Evolutionary conservation across 2,113 vertebrate species (phyloP), one percentile per base, ranked within the genome.

Genomic region (Stigmatopora nigra): DNA sequence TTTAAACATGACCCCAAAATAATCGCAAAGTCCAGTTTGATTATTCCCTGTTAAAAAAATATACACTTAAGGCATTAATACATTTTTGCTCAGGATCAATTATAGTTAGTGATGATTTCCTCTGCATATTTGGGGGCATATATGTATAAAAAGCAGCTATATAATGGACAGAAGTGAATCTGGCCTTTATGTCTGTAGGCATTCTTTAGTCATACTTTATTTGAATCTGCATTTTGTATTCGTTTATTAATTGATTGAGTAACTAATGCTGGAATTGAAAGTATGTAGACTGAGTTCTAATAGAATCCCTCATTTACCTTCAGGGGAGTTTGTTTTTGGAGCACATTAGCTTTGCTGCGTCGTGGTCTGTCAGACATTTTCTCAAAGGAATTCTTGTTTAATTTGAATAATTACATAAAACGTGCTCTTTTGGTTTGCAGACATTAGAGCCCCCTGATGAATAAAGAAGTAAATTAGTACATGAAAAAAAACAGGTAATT

Each of bases 1-100:
- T 93, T 93, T 89, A 90, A 90, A 88, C 87, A 90, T 92, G 90
- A 93, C 87, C 83, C 69, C 90, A 84, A 91, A 93, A 89, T 88
- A 83, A 89, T 89, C 79, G 83, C 85, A 41, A 81, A 87, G 87
- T 83, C 81, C 76, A 4, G 81, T 70, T 51, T 64, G 47, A 36
- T 70, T 72, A 73, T 65, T 45, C 58, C 45, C 16, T 11, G 19
- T 14, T 35, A 17, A 61, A 19, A 49, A 17, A 14, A 31, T 3
- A 1, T 36, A 17, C 35, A 60, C 63, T 88, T 80, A 74, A 79
- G 60, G 64, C 61, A 36, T 68, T 70, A 41, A 1, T 4, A 58
- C 48, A 63, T 41, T 35, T 69, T 77, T 69, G 48, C 55, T 67
- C 49, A 72, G 41, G 60, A 72, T 44, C 51, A 66, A 69, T 52